Evolutionary conservation across 2,797 vertebrate genomes (phyloP).

Genomic region (Paguma larvata): DNA sequence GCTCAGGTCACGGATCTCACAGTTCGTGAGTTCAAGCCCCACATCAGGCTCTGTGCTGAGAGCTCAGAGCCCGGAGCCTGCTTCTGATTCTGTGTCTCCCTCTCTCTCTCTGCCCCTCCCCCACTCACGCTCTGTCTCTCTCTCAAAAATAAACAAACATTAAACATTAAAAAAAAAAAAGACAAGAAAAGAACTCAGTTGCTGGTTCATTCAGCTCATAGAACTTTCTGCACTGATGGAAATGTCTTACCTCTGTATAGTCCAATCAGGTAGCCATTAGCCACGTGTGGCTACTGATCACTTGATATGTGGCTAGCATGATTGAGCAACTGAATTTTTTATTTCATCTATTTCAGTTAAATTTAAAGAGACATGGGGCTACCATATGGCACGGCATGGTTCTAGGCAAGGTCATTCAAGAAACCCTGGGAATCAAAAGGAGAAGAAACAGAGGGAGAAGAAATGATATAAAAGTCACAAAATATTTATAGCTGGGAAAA

Average conservation of each 20-base stretch:
- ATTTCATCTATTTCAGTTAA: not conserved
- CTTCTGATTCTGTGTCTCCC: no score
- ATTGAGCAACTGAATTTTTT: not conserved
- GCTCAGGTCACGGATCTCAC: no score
- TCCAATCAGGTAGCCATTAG: not conserved
- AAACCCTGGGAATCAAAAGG: not conserved
- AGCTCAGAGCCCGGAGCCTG: no score
- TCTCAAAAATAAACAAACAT: no score
- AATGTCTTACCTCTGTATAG: not conserved
- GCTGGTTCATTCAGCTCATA: not conserved
- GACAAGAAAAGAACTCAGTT: not conserved
- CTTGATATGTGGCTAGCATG: not conserved
- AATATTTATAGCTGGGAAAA: constrained; percentile 28
- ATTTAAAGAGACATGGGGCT: not conserved
- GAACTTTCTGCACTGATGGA: not conserved
- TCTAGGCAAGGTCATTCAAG: constrained; percentile 29
- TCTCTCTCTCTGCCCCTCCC: no score
- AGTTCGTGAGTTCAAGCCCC: no score
- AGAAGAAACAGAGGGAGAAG: constrained; percentile 13
- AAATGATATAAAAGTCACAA: constrained; percentile 19
- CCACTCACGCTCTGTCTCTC: no score
- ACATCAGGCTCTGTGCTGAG: no score
- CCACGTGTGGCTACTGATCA: not conserved
- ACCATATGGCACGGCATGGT: not conserved
- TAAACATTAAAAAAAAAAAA: not conserved